These are phyloP conservation scores for Sardinella longiceps DNA, from an alignment of 2,797 vertebrate genomes.

Conservation along the genomic window DNA sequence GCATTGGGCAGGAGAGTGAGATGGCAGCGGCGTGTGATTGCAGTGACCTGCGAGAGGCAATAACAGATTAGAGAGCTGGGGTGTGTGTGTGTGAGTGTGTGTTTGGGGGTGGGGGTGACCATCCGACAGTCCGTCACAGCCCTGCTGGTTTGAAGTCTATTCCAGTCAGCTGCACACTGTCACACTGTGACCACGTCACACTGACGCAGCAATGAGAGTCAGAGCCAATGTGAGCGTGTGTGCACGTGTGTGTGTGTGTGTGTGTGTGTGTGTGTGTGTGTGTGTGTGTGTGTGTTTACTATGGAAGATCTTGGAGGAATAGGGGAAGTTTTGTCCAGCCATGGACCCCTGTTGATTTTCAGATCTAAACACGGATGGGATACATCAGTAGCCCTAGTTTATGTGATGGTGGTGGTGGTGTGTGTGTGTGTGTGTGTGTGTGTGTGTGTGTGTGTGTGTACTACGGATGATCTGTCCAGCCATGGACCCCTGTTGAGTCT, in stretches of 20 bases:
- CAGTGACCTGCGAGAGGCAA: not conserved
- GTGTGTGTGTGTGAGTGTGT: not conserved
- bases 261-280: no score
- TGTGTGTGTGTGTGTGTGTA: no score
- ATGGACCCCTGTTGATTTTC: not conserved
- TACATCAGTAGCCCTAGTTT: not conserved
- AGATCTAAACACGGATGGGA: not conserved
- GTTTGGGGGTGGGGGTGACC: not conserved
- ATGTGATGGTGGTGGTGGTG: not conserved
- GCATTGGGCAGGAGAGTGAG: not conserved
- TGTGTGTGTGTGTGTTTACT: no score
- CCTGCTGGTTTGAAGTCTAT: not conserved
- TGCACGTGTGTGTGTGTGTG: no score
- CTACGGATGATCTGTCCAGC: not conserved
- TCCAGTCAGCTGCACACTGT: not conserved
- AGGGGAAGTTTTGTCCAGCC: not conserved
- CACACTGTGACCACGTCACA: not conserved
- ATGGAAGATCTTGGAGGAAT: not conserved
- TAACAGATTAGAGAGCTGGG: not conserved
- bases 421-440: conserved; percentile 23
- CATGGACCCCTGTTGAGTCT: not conserved
- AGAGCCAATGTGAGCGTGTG: no score
- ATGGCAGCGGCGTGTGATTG: not conserved
- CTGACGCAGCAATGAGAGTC: not conserved
- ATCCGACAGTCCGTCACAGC: not conserved